Evolutionary conservation across 2,888 invertebrate genomes (phyloP), one percentile per base, ranked within the genome.

Genomic region (Aphodius granarius): DNA sequence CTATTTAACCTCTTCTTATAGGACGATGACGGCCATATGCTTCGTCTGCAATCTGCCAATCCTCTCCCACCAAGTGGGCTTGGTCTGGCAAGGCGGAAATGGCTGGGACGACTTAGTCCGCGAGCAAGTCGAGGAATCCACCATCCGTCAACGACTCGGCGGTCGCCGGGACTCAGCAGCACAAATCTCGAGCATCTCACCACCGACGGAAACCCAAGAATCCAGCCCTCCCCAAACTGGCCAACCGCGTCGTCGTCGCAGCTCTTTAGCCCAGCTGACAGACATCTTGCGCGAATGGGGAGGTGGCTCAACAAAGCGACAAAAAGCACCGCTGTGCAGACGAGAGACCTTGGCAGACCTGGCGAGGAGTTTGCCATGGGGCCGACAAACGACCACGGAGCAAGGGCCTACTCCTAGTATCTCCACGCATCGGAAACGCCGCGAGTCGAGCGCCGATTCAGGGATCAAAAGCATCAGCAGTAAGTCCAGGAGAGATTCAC

Each of bases 41-140:
- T 97, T 97, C 91, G 96, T 97, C 84, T 97, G 97, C 94, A 97
- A 97, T 89, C 91, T 97, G 86, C 97, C 97, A 83, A 97, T 97
- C 87, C 91, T 97, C 87, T 96, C 95, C 81, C 96, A 97, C 89
- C 97, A 97, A 91, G 96, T 96, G 85, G 96, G 96, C 71, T 89
- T 97, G 88, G 94, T 96, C 86, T 97, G 97, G 96, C 95, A 95
- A 85, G 96, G 96, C 73, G 96, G 95, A 86, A 97, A 96, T 88
- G 96, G 96, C 83, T 96, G 96, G 95, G 96, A 97, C 93, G 96
- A 97, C 87, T 90, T 96, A 83, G 93, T 96, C 76, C 90, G 96
- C 81, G 96, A 95, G 82, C 95, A 95, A 88, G 91, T 92, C 84
- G 95, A 96, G 86, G 96, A 96, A 87, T 93, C 94, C 68, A 96